phyloP scores from a whole-genome alignment of 2,113 vertebrate genomes.

The Percina caprodes region DNA sequence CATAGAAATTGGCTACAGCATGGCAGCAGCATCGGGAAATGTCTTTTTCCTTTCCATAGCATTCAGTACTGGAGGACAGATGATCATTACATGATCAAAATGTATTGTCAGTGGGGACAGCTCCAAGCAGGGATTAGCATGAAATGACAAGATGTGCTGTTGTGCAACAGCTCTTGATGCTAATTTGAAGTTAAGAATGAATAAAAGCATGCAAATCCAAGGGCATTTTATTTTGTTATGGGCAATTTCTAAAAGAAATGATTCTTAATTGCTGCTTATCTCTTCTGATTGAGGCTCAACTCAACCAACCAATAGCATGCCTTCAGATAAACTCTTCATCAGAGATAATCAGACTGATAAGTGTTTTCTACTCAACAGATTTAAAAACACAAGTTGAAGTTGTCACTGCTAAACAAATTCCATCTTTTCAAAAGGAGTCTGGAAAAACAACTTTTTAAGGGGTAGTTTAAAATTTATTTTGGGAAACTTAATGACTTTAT shows the following conservation, averaged over 20 bases:
- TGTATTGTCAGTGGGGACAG: slow-evolving; percentile 11
- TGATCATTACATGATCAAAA: slow-evolving; percentile 26
- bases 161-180: neutral
- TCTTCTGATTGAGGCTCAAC: neutral
- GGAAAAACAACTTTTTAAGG: neutral
- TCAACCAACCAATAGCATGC: neutral
- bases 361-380: too few relatives aligned
- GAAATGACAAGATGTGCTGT: neutral
- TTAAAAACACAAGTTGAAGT: neutral
- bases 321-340: neutral
- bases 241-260: neutral
- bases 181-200: slow-evolving; percentile 6
- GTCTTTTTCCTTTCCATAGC: neutral
- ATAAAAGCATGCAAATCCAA: neutral
- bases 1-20: neutral
- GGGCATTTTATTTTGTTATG: neutral
- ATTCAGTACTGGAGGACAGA: neutral
- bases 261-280: neutral
- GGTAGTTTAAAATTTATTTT: neutral
- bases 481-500: neutral
- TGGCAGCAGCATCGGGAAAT: neutral
- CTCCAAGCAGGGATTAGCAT: slow-evolving; percentile 25
- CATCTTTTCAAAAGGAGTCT: too few relatives aligned
- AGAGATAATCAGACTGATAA: neutral
- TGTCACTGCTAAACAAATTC: neutral